Conservation (phyloP, 2,888 invertebrate species). For the Dynastes tityus region DNA sequence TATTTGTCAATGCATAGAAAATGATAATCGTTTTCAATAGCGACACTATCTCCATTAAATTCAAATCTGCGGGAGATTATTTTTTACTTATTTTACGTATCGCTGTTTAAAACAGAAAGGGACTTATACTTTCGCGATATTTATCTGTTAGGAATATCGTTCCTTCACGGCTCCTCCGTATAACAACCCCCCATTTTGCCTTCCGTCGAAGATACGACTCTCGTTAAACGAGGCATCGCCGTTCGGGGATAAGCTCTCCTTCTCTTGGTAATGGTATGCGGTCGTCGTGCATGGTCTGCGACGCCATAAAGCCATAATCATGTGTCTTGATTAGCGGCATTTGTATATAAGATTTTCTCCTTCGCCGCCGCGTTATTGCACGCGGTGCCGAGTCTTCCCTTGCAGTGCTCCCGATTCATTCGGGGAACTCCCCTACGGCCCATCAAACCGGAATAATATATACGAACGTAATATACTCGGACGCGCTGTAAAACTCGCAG, state of each 20-base stretch:
- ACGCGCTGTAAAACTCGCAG: conserved; percentile 35
- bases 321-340: conserved; percentile 72
- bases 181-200: conserved; percentile 17
- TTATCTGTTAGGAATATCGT: conserved; percentile 13
- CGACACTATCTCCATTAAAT: no score
- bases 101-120: conserved; percentile 32
- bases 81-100: not conserved
- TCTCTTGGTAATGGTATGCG: conserved; percentile 57
- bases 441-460: conserved; percentile 47
- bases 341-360: conserved; percentile 69
- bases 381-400: conserved; percentile 55
- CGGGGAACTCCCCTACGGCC: conserved; percentile 52
- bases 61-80: not conserved
- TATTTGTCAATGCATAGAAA: no score
- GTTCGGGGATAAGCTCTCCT: conserved; percentile 49
- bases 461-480: conserved; percentile 36
- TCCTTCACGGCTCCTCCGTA: conserved; percentile 4
- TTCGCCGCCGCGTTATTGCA: conserved; percentile 63
- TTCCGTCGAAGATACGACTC: conserved; percentile 28
- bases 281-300: conserved; percentile 65
- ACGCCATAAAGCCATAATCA: conserved; percentile 68
- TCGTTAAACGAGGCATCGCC: conserved; percentile 35
- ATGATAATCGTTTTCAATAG: not conserved
- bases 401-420: conserved; percentile 61
- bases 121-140: conserved; percentile 24